Percentiles rank a stretch among this genome's conserved stretches.
These are phyloP conservation scores for Brachionus paranguensis DNA, from an alignment of 1,140 invertebrate species.

Conservation along the genomic window DNA sequence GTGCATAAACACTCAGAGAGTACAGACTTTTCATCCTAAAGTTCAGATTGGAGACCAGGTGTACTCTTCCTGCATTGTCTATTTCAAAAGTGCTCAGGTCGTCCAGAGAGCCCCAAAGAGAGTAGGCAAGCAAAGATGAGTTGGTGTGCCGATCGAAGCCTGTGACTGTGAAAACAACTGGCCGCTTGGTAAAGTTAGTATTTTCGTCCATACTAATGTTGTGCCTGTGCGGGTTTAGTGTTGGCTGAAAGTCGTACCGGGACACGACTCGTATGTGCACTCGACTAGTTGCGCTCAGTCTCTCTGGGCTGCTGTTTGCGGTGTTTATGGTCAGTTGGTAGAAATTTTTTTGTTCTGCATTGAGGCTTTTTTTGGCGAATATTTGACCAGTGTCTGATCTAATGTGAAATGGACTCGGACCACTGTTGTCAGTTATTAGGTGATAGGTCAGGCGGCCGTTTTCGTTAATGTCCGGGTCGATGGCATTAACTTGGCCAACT, in stretches of 20 bases:
- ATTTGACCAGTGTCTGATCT: slow-evolving; percentile 38
- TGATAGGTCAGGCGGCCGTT: slow-evolving; percentile 15
- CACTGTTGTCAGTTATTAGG: neutral
- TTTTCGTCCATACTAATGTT: slow-evolving; percentile 13
- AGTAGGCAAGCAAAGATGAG: neutral
- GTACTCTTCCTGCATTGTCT: neutral
- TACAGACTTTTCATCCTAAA: slow-evolving; percentile 23
- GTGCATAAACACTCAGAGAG: neutral
- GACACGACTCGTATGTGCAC: neutral
- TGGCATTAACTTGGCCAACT: neutral
- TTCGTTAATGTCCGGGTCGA: neutral
- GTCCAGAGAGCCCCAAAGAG: slow-evolving; percentile 8
- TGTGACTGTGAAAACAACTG: neutral
- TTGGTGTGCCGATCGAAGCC: neutral
- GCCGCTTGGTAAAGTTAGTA: slow-evolving; percentile 2
- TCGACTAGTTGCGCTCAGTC: neutral
- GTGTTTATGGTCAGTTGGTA: neutral
- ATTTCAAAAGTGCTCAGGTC: slow-evolving; percentile 37
- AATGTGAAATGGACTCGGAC: slow-evolving; percentile 8
- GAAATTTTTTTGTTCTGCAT: neutral
- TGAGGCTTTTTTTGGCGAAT: slow-evolving; percentile 19
- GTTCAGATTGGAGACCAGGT: neutral
- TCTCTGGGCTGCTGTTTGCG: neutral
- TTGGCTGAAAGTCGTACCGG: neutral
- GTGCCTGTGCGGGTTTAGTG: neutral